These are phyloP conservation scores for Danio tinwini DNA, from an alignment of 2,797 vertebrate species.

Conservation along the genomic window DNA sequence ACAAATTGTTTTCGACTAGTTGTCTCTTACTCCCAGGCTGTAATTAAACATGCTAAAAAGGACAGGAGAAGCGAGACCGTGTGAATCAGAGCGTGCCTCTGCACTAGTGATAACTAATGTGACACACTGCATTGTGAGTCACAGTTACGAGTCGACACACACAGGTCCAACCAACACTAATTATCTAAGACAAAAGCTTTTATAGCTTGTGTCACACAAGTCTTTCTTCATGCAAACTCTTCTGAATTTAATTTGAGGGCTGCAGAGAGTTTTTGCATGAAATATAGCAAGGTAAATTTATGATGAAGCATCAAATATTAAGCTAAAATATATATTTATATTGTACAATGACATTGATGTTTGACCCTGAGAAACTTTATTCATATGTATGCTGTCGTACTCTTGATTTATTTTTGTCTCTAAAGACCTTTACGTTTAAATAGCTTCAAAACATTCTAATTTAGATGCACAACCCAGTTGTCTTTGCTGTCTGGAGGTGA, in stretches of 20 bases:
- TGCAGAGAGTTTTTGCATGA: not conserved
- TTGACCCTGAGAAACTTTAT: not conserved
- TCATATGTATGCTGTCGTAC: not conserved
- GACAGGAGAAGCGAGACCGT: slow-evolving; percentile 61
- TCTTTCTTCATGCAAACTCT: slow-evolving; percentile 2
- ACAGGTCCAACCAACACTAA: slow-evolving; percentile 19
- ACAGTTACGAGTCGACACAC: not conserved
- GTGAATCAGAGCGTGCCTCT: slow-evolving; percentile 32
- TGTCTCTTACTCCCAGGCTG: slow-evolving; percentile 58
- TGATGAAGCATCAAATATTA: not conserved
- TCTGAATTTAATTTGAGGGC: not conserved
- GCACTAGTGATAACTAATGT: slow-evolving; percentile 23
- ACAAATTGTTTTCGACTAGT: slow-evolving; percentile 73
- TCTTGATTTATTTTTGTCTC: not conserved
- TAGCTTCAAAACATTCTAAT: not conserved
- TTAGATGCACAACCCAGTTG: not conserved
- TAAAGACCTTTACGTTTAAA: not conserved
- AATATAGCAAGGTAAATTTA: not conserved
- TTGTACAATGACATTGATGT: not conserved
- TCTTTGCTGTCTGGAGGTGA: slow-evolving; percentile 16
- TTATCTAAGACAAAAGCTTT: slow-evolving; percentile 34
- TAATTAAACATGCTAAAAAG: slow-evolving; percentile 74
- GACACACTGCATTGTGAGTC: slow-evolving; percentile 42
- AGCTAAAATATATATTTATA: not conserved
- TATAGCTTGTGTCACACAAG: not conserved